phyloP scores from a whole-genome alignment of 2,888 invertebrate genomes.

The Prionchulus punctatus region DNA sequence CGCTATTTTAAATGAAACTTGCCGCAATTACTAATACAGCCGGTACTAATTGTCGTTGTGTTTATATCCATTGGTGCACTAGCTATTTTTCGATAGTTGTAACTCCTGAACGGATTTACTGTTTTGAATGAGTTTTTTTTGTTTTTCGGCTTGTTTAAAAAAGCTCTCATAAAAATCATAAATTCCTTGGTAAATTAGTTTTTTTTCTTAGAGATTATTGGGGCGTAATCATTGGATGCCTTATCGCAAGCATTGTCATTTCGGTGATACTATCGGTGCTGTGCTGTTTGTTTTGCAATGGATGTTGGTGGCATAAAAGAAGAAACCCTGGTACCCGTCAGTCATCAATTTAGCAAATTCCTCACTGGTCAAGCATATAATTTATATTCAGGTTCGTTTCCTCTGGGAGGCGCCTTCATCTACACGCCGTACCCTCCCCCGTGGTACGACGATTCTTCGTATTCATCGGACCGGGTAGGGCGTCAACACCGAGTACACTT shows the following conservation, averaged over 20 bases:
- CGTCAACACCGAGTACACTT: neutral
- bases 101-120: too few relatives aligned
- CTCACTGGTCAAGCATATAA: neutral
- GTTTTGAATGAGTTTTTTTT: too few relatives aligned
- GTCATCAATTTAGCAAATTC: too few relatives aligned
- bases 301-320: slow-evolving; percentile 1
- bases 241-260: slow-evolving; percentile 2
- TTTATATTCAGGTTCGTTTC: neutral
- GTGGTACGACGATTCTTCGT: neutral
- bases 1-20: too few relatives aligned
- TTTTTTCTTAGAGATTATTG: slow-evolving; percentile 5
- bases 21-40: too few relatives aligned
- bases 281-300: slow-evolving; percentile 9
- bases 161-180: too few relatives aligned
- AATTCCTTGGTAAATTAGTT: too few relatives aligned
- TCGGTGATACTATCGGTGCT: slow-evolving; percentile 7
- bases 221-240: neutral
- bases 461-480: neutral
- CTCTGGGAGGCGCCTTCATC: neutral
- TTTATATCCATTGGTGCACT: too few relatives aligned
- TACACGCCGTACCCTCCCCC: neutral
- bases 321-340: neutral
- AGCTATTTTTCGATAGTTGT: too few relatives aligned
- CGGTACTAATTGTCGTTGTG: too few relatives aligned
- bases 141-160: too few relatives aligned